Evolutionary conservation across 2,888 invertebrate species (phyloP), one percentile per base, ranked within the genome.

Genomic region (Cenopis cana): DNA sequence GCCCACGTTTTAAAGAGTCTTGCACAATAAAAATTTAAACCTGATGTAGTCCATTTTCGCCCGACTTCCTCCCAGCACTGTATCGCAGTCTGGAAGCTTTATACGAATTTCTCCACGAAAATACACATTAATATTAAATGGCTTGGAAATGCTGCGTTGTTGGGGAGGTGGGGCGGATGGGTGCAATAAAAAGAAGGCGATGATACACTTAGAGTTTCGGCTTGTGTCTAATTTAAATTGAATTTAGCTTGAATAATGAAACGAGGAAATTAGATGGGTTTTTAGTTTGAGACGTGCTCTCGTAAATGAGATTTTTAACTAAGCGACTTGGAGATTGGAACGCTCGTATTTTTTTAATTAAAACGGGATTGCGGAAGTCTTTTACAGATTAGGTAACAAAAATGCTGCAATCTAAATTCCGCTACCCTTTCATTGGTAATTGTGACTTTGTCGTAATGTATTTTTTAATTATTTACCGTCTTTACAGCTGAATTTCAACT

Each of bases 111-210:
- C 90, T 91, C 90, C 89, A 90, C 92, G 93, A 93, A 94, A 94
- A 93, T 93, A 93, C 93, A 93, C 94, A 94, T 94, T 94, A 94
- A 94, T 94, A 94, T 94, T 94, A 93, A 94, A 94, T 94, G 93
- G 93, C 92, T 93, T 91, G 94, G 94, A 94, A 94, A 93, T 93
- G 93, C 91, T 91, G 89, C 89, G 91, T 91, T 85, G 89, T 86
- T 85, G 88, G 84, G 82, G 82, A 80, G 82, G 76, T 74, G 80
- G 85, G 76, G 78, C 76, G 75, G 76, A 79, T 78, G 85, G 83
- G 76, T 85, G 85, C 88, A 88, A 87, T 89, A 89, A 91, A 93
- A 90, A 89, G 86, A 83, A 83, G 85, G 87, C 88, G 87, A 90
- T 91, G 89, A 90, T 90, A 89, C 76, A 75, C 64, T 73, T 69